Percentiles rank a stretch among this genome's conserved stretches.
Evolutionary conservation across 2,888 invertebrate species (phyloP).

Genomic region (Clitarchus hookeri): DNA sequence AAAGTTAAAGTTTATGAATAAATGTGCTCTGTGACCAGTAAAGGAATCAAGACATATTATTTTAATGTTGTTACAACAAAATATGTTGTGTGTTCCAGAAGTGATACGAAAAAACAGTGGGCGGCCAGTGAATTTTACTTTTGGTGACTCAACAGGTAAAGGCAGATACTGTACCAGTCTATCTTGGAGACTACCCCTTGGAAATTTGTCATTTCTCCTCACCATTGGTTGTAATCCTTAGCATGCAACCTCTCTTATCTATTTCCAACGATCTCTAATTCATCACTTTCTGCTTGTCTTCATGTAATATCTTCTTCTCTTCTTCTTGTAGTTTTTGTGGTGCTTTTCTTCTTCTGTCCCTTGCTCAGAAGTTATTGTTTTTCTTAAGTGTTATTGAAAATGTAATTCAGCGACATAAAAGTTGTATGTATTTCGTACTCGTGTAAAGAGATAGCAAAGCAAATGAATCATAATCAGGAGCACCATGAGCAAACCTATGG

Average conservation of each 20-base stretch:
- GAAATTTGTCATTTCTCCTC: not conserved
- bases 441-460: too few relatives aligned
- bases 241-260: not conserved
- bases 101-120: slow-evolving; percentile 45
- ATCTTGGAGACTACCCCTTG: not conserved
- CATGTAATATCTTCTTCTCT: not conserved
- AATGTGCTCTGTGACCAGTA: too few relatives aligned
- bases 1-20: too few relatives aligned
- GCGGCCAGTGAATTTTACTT: slow-evolving; percentile 67
- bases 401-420: too few relatives aligned
- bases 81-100: slow-evolving; percentile 45
- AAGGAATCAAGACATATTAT: too few relatives aligned
- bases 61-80: not conserved
- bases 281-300: not conserved
- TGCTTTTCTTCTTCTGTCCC: not conserved
- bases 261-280: not conserved
- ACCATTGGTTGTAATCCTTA: not conserved
- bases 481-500: too few relatives aligned
- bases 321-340: slow-evolving; percentile 10
- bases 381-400: too few relatives aligned
- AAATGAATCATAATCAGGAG: too few relatives aligned
- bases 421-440: too few relatives aligned
- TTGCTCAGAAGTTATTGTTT: not conserved
- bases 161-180: slow-evolving; percentile 5
- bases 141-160: slow-evolving; percentile 72